Conservation (phyloP, 2,888 invertebrate species). For the Orthosia cruda region DNA sequence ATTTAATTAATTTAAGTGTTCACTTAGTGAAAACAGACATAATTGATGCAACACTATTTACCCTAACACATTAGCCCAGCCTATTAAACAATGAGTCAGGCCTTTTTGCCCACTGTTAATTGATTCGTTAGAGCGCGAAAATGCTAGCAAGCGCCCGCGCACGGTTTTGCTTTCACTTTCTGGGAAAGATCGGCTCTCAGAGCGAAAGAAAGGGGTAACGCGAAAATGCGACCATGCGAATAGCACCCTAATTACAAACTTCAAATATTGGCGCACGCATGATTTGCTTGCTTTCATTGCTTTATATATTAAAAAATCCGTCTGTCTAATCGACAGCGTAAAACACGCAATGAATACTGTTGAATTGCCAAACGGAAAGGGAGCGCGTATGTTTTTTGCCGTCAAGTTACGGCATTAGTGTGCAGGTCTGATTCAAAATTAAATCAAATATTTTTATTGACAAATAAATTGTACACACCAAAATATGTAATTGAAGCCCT, state of each 20-base stretch:
- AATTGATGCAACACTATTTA: conserved; percentile 22
- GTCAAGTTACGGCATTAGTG: too few species aligned
- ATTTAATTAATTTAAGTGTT: neutral
- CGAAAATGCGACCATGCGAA: neutral
- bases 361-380: too few species aligned
- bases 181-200: neutral
- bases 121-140: neutral
- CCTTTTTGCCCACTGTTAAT: neutral
- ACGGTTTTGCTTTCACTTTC: neutral
- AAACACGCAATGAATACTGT: too few species aligned
- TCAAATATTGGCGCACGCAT: too few species aligned
- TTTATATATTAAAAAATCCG: too few species aligned
- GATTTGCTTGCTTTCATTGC: too few species aligned
- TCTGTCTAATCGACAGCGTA: too few species aligned
- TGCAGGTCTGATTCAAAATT: neutral
- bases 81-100: neutral
- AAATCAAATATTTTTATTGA: too few species aligned
- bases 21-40: neutral
- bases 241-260: too few species aligned
- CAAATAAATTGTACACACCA: too few species aligned
- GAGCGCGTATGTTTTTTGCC: too few species aligned
- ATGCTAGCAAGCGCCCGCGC: neutral
- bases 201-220: neutral
- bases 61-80: conserved; percentile 26
- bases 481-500: too few species aligned